These are phyloP conservation scores for Archips xylosteana DNA, from an alignment of 2,888 invertebrate genomes.

Conservation along the genomic window DNA sequence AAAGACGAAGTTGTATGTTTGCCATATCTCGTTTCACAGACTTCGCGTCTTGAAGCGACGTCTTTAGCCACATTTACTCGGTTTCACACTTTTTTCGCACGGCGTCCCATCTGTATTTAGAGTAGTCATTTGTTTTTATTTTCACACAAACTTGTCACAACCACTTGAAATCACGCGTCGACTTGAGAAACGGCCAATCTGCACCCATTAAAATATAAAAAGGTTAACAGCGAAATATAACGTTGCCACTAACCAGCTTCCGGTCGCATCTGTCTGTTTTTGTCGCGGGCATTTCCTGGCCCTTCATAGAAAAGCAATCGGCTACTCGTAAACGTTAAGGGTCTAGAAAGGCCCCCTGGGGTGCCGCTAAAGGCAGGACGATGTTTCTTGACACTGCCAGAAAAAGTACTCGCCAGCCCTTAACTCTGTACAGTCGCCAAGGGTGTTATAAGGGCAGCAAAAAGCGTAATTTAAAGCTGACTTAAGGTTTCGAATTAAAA, in stretches of 20 bases:
- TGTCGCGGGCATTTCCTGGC: conserved; percentile 70
- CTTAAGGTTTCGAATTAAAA: conserved; percentile 85
- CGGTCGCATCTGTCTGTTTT: conserved; percentile 76
- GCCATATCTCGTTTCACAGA: too few relatives aligned
- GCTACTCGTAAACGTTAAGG: conserved; percentile 87
- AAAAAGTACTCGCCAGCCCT: conserved; percentile 79
- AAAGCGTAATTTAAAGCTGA: conserved; percentile 85
- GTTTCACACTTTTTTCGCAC: conserved; percentile 30
- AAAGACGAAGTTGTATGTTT: too few relatives aligned
- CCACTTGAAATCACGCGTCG: conserved; percentile 30
- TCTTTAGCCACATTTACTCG: neutral
- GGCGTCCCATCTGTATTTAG: conserved; percentile 4
- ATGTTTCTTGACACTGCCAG: conserved; percentile 80
- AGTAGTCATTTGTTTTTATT: conserved; percentile 32
- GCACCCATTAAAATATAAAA: conserved; percentile 9
- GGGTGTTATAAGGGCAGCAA: conserved; percentile 81
- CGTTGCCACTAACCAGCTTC: conserved; percentile 62
- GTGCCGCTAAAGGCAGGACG: conserved; percentile 82
- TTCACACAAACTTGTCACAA: conserved; percentile 26
- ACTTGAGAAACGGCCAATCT: conserved; percentile 44
- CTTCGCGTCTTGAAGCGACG: too few relatives aligned
- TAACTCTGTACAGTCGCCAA: conserved; percentile 75
- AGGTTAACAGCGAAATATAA: conserved; percentile 9
- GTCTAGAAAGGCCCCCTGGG: conserved; percentile 85
- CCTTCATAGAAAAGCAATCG: conserved; percentile 87